Base-by-base conservation (phyloP, 2,797 vertebrate species). In the Rhinichthys osculus region DNA sequence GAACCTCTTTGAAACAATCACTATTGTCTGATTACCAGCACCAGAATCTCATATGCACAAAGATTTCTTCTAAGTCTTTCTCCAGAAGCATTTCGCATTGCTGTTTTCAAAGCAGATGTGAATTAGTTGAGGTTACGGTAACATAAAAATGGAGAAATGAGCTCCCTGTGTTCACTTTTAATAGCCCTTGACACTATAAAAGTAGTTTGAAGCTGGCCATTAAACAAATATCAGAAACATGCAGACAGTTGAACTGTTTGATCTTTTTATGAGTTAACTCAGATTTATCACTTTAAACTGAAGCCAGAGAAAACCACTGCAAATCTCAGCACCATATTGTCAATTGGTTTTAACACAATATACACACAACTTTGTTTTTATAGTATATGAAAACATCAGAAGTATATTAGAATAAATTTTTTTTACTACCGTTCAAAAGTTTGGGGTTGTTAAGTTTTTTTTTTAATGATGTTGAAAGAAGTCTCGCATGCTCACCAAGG, bases 1-100 rank as follows among this genome's bases (percentile, higher is more conserved):
- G 21, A 67, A 57, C 14, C 38, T 59, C 52, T 87, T 85, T 88
- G 59, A 83, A 85, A 59, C 66, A 70, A 50, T 71, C 79, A 64
- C 21, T 19, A 30, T 33, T 59, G 33, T 59, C 62, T 64, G 38
- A 71, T 67, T 71, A 81, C 62, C 44, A 27, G 42, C 3, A 19
- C 3, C 5, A 35, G 38, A 59, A 70, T 66, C n/a, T 78, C 7
- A 5, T 52, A 73, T 70, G 17, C 50, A 57, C 35, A 82, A 82
- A 42, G 67, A 70, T 40, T 59, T 62, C 52, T 44, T 73, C 57
- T 44, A 44, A 59, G 4, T 35, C 19, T 59, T 71, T 79, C 66
- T 27, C 44, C 33, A 40, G 42, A 76, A 38, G 77, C 72, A 84
- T 84, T 59, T 54, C 19, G 3, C 38, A n/a, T 40, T 16, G 35